Evolutionary conservation across 2,888 invertebrate species (phyloP).

Genomic region (Ormyrus labotus): DNA sequence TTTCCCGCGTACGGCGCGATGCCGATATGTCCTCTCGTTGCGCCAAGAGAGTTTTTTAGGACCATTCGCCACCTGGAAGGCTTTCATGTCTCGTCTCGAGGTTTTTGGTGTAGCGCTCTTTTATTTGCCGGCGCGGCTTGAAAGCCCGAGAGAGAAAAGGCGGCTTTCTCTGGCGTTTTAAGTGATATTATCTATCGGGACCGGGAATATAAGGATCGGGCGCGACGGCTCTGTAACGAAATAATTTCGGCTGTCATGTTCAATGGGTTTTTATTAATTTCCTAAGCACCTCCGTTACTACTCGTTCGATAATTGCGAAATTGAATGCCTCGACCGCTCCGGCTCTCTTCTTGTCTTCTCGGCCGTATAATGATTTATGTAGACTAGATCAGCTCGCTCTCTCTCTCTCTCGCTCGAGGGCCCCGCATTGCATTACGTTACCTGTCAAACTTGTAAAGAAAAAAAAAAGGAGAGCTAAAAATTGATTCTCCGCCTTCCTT

Average conservation of each 20-base stretch:
- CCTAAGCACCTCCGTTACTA: conserved; percentile 32
- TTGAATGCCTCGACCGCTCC: conserved; percentile 22
- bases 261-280: conserved; percentile 52
- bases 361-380: conserved; percentile 38
- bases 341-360: conserved; percentile 1
- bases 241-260: conserved; percentile 52
- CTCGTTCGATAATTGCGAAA: conserved; percentile 43
- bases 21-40: not conserved
- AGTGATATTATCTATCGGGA: conserved; percentile 39
- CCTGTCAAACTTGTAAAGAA: conserved; percentile 13
- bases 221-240: conserved; percentile 38
- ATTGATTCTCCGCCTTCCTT: no score
- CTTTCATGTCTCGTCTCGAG: not conserved
- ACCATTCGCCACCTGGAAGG: conserved; percentile 22
- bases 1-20: not conserved
- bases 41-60: conserved; percentile 5
- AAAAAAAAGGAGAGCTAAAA: not conserved
- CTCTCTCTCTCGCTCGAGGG: not conserved
- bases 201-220: conserved; percentile 35
- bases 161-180: conserved; percentile 9
- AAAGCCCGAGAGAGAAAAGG: not conserved
- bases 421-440: not conserved
- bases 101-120: not conserved
- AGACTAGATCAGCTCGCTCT: conserved; percentile 1
- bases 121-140: not conserved